phyloP scores from a whole-genome alignment of 2,888 invertebrate species.

The Lumbricus terrestris region DNA sequence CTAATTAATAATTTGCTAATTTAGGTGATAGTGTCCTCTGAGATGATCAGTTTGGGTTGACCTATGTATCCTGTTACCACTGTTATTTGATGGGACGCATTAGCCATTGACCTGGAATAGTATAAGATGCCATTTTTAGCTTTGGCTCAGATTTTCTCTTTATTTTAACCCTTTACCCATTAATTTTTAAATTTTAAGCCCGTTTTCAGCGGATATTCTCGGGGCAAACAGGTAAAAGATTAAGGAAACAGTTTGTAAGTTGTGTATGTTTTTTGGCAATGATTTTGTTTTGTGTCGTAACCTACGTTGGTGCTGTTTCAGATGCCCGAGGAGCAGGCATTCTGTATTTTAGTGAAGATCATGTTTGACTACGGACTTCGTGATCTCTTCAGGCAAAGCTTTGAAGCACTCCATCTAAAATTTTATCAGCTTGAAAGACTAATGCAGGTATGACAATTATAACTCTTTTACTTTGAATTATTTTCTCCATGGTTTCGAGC shows the following conservation, averaged over 20 bases:
- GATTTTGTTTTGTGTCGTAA: not conserved
- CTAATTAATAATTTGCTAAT: no score
- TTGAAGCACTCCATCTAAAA: conserved; percentile 90
- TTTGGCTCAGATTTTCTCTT: not conserved
- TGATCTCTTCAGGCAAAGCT: conserved; percentile 92
- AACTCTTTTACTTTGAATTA: not conserved
- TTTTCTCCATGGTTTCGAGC: not conserved
- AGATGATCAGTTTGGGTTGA: not conserved
- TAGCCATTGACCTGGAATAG: not conserved
- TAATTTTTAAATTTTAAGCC: no score
- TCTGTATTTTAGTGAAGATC: conserved; percentile 89
- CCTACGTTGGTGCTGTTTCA: conserved; percentile 59
- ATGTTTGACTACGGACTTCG: conserved; percentile 95
- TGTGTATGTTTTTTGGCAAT: not conserved
- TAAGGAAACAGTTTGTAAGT: not conserved
- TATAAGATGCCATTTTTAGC: not conserved
- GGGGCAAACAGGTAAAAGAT: no score
- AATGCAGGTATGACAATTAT: conserved; percentile 66
- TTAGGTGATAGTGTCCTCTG: not conserved
- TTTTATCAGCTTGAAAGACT: conserved; percentile 91
- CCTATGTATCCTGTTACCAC: not conserved
- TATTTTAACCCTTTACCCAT: no score
- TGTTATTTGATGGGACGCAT: not conserved
- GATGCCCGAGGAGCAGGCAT: conserved; percentile 99
- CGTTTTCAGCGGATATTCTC: no score